Evolutionary conservation across 2,888 invertebrate genomes (phyloP), one percentile per base, ranked within the genome.

Genomic region (Microplitis manilae): DNA sequence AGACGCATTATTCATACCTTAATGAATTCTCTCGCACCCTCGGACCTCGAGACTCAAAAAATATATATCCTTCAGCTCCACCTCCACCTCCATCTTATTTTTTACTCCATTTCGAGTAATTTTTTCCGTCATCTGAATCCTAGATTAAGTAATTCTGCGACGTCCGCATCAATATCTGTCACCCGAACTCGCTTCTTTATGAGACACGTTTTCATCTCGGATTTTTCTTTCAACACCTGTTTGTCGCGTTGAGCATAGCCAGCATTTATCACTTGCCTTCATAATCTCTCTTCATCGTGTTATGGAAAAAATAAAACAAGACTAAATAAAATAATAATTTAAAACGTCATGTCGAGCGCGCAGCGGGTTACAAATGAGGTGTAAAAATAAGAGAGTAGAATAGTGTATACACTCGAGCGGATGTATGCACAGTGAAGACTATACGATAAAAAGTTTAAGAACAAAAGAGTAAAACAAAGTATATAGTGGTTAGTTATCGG

Each of bases 1-100:
- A 88, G 88, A 88, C 88, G 88, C 87, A 86, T 88, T 88, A 88
- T 87, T 88, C 88, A 88, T 88, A 88, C 86, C 88, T 87, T 88
- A 87, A 88, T 87, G 87, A 88, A 88, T 88, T 88, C 87, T 85
- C 86, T 85, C 85, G 84, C 82, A 83, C 82, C 68, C 68, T 59
- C 68, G 20, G 50, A 65, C 41, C 59, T 68, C 41, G 68, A 71
- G 68, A 70, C 30, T 59, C 38, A 50, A 75, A 77, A 77, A 73
- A 72, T 67, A 68, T 69, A 59, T 59, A 17, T 17, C 20, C 62
- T 62, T 30, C 30, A 13, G 59, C n/a, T 59, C 30, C 30, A 30
- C n/a, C 62, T 38, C 61, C 61, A 15, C n/a, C 39, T 20, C 73
- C 20, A 1, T 15, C 50, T 59, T 67, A 20, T 30, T 38, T 69